phyloP scores from a whole-genome alignment of 2,797 vertebrate genomes.

The Pogonophryne albipinna region DNA sequence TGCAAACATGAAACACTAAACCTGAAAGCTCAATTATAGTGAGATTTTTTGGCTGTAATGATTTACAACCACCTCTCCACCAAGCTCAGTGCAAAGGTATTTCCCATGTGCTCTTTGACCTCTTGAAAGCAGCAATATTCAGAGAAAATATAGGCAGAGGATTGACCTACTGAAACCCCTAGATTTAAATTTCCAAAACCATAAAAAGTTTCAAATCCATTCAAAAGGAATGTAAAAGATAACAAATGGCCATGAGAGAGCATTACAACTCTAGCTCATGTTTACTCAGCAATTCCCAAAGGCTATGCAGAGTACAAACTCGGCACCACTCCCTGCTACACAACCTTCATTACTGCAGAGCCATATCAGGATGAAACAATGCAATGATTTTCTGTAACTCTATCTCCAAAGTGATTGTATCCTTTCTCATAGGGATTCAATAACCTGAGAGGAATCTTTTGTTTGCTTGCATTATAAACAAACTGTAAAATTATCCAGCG shows the following conservation, averaged over 20 bases:
- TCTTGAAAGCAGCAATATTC: constrained; percentile 31
- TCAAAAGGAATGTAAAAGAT: constrained; percentile 49
- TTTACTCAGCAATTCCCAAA: constrained; percentile 23
- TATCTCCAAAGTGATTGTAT: constrained; percentile 20
- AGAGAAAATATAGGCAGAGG: constrained; percentile 31
- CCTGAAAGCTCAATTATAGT: constrained; percentile 10
- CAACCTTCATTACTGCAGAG: constrained; percentile 23
- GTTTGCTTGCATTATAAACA: constrained; percentile 64
- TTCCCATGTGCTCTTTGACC: constrained; percentile 52
- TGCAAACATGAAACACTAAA: background rate
- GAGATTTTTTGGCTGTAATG: constrained; percentile 21
- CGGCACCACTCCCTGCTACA: constrained; percentile 18
- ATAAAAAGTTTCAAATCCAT: constrained; percentile 34
- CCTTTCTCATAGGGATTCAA: constrained; percentile 38
- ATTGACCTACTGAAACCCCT: constrained; percentile 25
- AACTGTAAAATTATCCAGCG: constrained; percentile 41
- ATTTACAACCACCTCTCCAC: constrained; percentile 46
- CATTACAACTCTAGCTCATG: constrained; percentile 23
- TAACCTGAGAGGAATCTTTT: constrained; percentile 34
- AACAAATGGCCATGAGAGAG: constrained; percentile 31
- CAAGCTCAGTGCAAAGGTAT: constrained; percentile 37
- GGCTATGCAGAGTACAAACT: constrained; percentile 12
- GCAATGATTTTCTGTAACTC: constrained; percentile 27
- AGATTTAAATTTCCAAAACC: constrained; percentile 37
- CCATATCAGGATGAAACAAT: constrained; percentile 49